These are phyloP conservation scores for Pristionchus entomophagus DNA, from an alignment of 2,888 invertebrate species.

Conservation along the genomic window DNA sequence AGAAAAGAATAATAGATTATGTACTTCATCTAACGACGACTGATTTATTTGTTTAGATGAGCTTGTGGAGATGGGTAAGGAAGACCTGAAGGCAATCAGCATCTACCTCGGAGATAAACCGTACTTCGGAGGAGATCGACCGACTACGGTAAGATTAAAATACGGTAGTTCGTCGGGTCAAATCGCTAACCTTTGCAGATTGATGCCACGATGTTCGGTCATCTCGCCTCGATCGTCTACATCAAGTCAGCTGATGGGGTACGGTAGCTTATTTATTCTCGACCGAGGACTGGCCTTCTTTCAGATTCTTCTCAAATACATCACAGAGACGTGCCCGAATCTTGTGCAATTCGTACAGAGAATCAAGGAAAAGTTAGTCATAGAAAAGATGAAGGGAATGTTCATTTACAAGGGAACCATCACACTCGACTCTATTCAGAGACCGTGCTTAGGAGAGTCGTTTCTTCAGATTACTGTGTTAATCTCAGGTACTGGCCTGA, in stretches of 20 bases:
- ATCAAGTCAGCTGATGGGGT: background rate
- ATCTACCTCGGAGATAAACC: conserved; percentile 13
- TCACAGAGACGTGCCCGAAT: conserved; percentile 23
- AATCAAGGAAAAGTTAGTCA: conserved; percentile 19
- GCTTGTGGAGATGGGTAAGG: background rate
- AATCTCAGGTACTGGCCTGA: conserved; percentile 43
- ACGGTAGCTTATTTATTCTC: background rate
- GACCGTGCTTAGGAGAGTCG: background rate
- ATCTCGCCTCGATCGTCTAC: background rate
- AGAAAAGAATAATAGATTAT: no score
- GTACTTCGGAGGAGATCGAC: conserved; percentile 25
- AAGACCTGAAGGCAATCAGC: background rate
- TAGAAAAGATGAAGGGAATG: background rate
- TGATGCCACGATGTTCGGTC: conserved; percentile 37
- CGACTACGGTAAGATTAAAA: conserved; percentile 2
- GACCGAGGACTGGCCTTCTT: background rate
- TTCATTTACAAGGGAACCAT: background rate
- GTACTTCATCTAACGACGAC: no score
- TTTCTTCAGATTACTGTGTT: background rate
- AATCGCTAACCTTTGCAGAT: background rate
- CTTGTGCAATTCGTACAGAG: background rate
- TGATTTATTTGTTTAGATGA: background rate
- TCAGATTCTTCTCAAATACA: background rate
- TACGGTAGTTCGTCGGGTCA: background rate
- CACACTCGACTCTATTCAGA: background rate